Percentiles rank a stretch among this genome's conserved stretches.
Evolutionary conservation across 1,140 invertebrate species (phyloP).

Genomic region (Olivierus martensii): DNA sequence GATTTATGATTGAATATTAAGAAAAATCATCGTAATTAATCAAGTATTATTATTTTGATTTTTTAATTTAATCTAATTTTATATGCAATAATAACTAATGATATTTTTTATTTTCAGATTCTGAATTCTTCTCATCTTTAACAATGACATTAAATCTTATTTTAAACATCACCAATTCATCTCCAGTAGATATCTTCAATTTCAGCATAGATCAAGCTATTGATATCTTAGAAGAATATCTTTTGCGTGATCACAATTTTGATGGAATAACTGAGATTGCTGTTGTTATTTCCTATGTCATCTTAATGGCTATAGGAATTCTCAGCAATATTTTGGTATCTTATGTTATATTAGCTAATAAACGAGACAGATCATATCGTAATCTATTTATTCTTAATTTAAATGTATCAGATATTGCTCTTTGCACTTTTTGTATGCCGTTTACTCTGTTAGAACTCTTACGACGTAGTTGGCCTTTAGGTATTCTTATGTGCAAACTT

Average conservation of each 20-base stretch:
- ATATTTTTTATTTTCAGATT: no score
- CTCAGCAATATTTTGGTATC: background rate
- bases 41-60: no score
- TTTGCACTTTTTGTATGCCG: constrained; percentile 42
- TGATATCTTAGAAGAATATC: constrained; percentile 10
- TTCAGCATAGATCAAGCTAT: constrained; percentile 15
- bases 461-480: constrained; percentile 28
- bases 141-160: background rate
- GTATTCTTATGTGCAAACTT: constrained; percentile 39
- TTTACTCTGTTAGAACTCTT: constrained; percentile 36
- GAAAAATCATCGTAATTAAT: no score
- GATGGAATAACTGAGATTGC: background rate
- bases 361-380: background rate
- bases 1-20: no score
- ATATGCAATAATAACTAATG: no score
- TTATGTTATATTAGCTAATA: background rate
- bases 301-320: background rate
- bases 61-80: no score
- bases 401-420: constrained; percentile 40
- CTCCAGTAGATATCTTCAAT: constrained; percentile 4
- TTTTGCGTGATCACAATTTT: background rate
- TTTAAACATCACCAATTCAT: background rate
- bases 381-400: constrained; percentile 33
- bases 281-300: background rate
- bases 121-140: no score